These are phyloP conservation scores for Aporrectodea caliginosa DNA, from an alignment of 1,140 invertebrate genomes.

Conservation along the genomic window DNA sequence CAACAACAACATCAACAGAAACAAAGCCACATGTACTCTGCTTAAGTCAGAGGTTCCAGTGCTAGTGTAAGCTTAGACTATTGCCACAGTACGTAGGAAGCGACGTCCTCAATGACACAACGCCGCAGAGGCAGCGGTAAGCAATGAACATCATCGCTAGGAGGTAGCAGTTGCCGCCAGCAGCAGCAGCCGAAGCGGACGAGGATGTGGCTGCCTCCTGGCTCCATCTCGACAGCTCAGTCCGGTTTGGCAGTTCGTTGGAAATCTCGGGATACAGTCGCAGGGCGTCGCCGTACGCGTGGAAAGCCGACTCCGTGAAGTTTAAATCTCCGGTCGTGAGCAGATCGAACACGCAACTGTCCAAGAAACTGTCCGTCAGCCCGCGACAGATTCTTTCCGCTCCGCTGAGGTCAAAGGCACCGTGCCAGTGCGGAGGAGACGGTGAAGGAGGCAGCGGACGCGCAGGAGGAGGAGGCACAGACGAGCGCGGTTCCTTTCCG, in stretches of 20 bases:
- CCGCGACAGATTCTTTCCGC: conserved; percentile 34
- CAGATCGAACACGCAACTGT: conserved; percentile 63
- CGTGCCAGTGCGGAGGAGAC: not conserved
- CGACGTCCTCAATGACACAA: not conserved
- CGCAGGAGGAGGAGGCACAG: no score
- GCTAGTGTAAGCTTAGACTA: not conserved
- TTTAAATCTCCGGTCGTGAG: conserved; percentile 59
- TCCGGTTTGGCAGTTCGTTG: not conserved
- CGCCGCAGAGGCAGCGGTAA: not conserved
- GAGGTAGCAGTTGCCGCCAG: not conserved
- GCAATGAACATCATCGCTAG: not conserved
- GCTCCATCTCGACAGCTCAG: not conserved
- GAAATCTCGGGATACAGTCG: not conserved
- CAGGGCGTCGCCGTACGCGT: conserved; percentile 40
- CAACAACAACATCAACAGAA: not conserved
- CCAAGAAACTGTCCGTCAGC: conserved; percentile 61
- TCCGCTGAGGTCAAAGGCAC: not conserved
- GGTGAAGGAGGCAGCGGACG: not conserved
- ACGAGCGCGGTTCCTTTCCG: not conserved
- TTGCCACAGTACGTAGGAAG: not conserved
- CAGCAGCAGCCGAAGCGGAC: not conserved
- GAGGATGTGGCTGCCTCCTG: not conserved
- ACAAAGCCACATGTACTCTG: not conserved
- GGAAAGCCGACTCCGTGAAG: conserved; percentile 56
- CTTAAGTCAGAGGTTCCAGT: not conserved